Base-by-base conservation (phyloP, 2,888 invertebrate species). In the Drosophila anomelani region DNA sequence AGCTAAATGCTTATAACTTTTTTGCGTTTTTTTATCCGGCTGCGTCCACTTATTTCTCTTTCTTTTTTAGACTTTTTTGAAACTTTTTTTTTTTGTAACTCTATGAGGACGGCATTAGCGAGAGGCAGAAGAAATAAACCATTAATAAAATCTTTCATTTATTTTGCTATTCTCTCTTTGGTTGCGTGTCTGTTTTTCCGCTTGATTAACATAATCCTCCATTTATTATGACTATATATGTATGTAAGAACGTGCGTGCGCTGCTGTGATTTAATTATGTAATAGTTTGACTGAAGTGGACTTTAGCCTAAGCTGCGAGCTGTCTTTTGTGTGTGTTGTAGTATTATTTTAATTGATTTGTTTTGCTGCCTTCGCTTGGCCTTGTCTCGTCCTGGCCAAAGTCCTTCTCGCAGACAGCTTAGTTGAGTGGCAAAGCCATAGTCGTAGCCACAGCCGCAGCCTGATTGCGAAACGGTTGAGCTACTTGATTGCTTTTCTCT, bases 151-250 rank as follows among this genome's bases (percentile, higher is more conserved):
- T 85, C 78, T 80, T 80, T 68, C 68, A 49, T 68, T 84, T 80
- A 79, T 83, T 78, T 85, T 73, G 55, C 55, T 55, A 43, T 60
- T 66, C 41, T 69, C 26, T 41, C 23, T 62, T 17, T 29, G 68
- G 83, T 71, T 72, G 86, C 81, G 74, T 85, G 77, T 75, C 60
- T 76, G 80, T 76, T 79, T 84, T 88, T 86, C 80, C 80, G 86
- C 88, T 88, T 88, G 87, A 86, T 86, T 86, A 86, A 88, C 86
- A 86, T 86, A 86, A 86, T 85, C 86, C 83, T 78, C 85, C 88
- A 82, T 88, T 86, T 88, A 86, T 88, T 85, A 86, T 75, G 80
- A 85, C 26, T 47, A 20, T 54, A 20, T 54, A 20, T 66, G 59
- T 39, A 20, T 63, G 59, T 36, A 36, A 7, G 47, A 39, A 51